A percentile compares a stretch with the other conserved stretches of the same genome.
Evolutionary conservation across 1,140 invertebrate genomes (phyloP).

Genomic region (Sesamia nonagrioides): DNA sequence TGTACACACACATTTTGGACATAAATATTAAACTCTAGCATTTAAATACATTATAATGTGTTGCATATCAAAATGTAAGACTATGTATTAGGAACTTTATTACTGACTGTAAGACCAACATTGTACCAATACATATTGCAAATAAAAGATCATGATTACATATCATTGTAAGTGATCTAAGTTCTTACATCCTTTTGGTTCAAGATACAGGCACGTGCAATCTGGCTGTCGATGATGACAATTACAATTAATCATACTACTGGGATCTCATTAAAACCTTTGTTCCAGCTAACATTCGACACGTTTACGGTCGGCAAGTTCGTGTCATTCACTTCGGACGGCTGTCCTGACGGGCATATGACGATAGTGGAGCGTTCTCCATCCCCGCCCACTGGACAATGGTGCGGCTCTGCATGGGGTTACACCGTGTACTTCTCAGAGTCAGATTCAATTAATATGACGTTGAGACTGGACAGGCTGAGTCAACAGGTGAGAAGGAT

Average conservation of each 20-base stretch:
- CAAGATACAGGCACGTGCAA: too few relatives aligned
- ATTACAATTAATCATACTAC: not conserved
- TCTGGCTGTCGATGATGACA: not conserved
- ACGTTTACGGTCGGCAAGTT: conserved; percentile 93
- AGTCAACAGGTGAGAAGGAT: conserved; percentile 90
- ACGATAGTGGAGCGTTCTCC: conserved; percentile 92
- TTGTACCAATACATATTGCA: too few relatives aligned
- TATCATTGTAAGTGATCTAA: too few relatives aligned
- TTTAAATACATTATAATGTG: too few relatives aligned
- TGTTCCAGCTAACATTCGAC: conserved; percentile 91
- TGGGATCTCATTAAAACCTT: conserved; percentile 19
- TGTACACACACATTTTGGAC: too few relatives aligned
- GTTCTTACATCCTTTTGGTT: too few relatives aligned
- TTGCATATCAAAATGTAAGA: too few relatives aligned
- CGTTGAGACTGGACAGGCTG: conserved; percentile 90
- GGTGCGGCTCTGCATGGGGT: conserved; percentile 95
- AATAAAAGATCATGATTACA: too few relatives aligned
- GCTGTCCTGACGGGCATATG: conserved; percentile 94
- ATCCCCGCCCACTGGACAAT: conserved; percentile 92
- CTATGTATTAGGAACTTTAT: too few relatives aligned
- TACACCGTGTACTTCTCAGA: conserved; percentile 96
- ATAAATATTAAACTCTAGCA: too few relatives aligned
- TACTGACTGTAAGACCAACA: too few relatives aligned
- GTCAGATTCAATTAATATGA: conserved; percentile 92
- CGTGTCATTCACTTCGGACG: conserved; percentile 92